These are phyloP conservation scores for Stigmatopora argus DNA, from an alignment of 2,113 vertebrate species.

Conservation along the genomic window DNA sequence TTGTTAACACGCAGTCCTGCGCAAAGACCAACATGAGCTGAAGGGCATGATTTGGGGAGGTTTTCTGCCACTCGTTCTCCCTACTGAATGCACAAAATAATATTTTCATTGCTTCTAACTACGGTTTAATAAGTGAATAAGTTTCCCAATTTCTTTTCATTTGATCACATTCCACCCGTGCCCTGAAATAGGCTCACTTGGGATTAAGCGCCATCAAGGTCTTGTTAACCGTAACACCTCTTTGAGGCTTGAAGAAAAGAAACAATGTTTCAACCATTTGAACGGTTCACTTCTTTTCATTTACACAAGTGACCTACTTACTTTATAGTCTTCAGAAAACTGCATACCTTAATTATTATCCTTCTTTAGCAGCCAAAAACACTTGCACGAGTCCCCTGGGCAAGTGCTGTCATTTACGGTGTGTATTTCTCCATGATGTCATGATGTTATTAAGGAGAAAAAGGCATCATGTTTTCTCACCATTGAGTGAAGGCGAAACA, in stretches of 20 bases:
- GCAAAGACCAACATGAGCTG: background rate
- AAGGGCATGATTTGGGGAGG: background rate
- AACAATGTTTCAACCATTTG: background rate
- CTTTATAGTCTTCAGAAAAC: background rate
- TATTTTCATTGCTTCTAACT: background rate
- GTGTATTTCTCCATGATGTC: slow-evolving; percentile 5
- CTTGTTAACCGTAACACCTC: background rate
- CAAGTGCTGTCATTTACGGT: background rate
- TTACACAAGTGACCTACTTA: background rate
- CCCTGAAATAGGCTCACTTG: background rate
- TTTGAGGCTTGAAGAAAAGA: background rate
- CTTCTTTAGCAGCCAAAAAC: background rate
- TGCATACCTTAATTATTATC: background rate
- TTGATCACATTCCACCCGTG: background rate
- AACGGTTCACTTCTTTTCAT: background rate
- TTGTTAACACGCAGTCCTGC: slow-evolving; percentile 7
- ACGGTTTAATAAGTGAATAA: background rate
- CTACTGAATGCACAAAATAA: background rate
- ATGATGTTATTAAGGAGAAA: background rate
- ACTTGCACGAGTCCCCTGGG: background rate
- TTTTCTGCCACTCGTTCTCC: background rate
- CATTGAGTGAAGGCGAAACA: background rate
- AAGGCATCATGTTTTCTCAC: background rate
- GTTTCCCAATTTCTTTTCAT: background rate
- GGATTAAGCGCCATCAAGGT: slow-evolving; percentile 6